A percentile compares a stretch with the other conserved stretches of the same genome.
These are phyloP conservation scores for Aelia acuminata DNA, from an alignment of 2,888 invertebrate genomes.

Conservation along the genomic window DNA sequence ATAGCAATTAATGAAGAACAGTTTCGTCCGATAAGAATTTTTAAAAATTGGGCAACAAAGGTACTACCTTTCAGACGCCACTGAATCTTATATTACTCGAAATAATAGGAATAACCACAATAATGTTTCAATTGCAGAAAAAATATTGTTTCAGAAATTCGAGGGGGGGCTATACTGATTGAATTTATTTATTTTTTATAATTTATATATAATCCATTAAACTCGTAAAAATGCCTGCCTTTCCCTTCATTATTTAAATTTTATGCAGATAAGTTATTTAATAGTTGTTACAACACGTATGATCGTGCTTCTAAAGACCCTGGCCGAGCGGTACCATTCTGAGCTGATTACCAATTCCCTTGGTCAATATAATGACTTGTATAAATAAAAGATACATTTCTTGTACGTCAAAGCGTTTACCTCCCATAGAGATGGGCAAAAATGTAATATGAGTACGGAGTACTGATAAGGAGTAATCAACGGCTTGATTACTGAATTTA, in stretches of 20 bases:
- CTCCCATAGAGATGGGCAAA: too few relatives aligned
- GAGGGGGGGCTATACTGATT: not conserved
- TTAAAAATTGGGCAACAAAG: too few relatives aligned
- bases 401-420: not conserved
- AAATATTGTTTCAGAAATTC: too few relatives aligned
- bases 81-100: too few relatives aligned
- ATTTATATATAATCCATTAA: not conserved
- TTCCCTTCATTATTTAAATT: constrained; percentile 28
- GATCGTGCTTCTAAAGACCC: constrained; percentile 26
- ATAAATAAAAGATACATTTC: not conserved
- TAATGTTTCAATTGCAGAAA: too few relatives aligned
- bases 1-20: too few relatives aligned
- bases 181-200: not conserved
- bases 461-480: too few relatives aligned
- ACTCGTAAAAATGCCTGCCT: not conserved
- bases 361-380: constrained; percentile 28
- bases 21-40: too few relatives aligned
- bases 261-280: constrained; percentile 1
- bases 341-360: not conserved
- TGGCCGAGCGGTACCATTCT: constrained; percentile 7
- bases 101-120: too few relatives aligned
- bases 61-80: too few relatives aligned
- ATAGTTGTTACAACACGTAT: constrained; percentile 19
- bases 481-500: too few relatives aligned
- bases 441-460: too few relatives aligned